Conservation (phyloP, 2,888 invertebrate genomes). For the Torymus texanus region DNA sequence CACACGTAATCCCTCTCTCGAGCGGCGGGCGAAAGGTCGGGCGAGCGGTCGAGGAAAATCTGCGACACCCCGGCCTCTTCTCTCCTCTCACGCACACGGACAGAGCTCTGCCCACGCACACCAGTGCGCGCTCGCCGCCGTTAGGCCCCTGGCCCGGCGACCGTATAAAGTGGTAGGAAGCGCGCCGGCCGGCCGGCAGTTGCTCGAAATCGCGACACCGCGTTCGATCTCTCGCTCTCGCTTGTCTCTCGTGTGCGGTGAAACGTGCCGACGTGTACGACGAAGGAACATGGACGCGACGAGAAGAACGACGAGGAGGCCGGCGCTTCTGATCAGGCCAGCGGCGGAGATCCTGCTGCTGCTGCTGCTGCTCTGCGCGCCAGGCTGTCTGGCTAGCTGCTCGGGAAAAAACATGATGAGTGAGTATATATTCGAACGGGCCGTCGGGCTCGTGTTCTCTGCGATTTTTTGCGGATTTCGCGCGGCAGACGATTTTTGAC, state of each 20-base stretch:
- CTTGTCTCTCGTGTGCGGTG: neutral
- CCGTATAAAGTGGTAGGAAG: slow-evolving; percentile 53
- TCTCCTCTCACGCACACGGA: too few species aligned
- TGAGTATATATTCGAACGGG: slow-evolving; percentile 30
- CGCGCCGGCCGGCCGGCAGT: slow-evolving; percentile 37
- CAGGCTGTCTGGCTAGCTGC: slow-evolving; percentile 50
- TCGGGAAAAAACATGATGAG: slow-evolving; percentile 46
- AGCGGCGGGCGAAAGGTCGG: too few species aligned
- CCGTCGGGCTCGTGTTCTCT: neutral
- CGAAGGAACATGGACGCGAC: neutral
- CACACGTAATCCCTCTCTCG: too few species aligned
- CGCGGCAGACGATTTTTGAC: too few species aligned
- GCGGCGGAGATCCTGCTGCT: neutral
- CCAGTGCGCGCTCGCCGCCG: neutral
- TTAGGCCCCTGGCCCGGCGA: slow-evolving; percentile 26
- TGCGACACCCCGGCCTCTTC: too few species aligned
- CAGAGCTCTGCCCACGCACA: too few species aligned
- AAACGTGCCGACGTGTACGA: neutral
- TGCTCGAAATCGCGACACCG: slow-evolving; percentile 45
- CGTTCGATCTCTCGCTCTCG: neutral
- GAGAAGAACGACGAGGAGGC: neutral
- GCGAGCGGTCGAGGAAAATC: too few species aligned
- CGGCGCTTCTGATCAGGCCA: neutral
- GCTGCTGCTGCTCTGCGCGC: slow-evolving; percentile 14
- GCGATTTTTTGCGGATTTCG: too few species aligned